These are phyloP conservation scores for Netelia inedita DNA, from an alignment of 2,888 invertebrate genomes.

Conservation along the genomic window DNA sequence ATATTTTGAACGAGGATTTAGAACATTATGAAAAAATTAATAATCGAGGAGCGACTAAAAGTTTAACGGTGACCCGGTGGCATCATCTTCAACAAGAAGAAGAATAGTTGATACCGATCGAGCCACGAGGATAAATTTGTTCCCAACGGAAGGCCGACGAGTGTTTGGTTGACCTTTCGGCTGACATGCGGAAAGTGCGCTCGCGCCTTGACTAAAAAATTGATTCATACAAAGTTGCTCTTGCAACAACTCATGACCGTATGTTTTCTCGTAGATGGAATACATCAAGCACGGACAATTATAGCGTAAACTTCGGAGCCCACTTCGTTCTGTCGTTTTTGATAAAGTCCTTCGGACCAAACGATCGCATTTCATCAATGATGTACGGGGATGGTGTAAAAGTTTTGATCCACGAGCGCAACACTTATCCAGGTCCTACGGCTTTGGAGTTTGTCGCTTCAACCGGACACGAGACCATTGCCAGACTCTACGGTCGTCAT, in stretches of 20 bases:
- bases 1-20: too few species aligned
- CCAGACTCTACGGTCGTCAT: conserved; percentile 69
- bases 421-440: conserved; percentile 78
- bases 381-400: conserved; percentile 75
- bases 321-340: conserved; percentile 74
- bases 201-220: too few species aligned
- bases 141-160: too few species aligned
- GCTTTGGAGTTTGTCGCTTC: conserved; percentile 73
- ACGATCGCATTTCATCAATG: conserved; percentile 72
- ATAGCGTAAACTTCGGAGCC: conserved; percentile 71
- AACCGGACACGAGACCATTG: conserved; percentile 72
- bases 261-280: conserved; percentile 56
- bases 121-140: too few species aligned
- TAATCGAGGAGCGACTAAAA: too few species aligned
- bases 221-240: neutral
- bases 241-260: neutral
- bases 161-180: too few species aligned
- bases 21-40: too few species aligned
- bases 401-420: conserved; percentile 80
- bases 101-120: too few species aligned
- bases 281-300: conserved; percentile 34
- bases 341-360: conserved; percentile 66
- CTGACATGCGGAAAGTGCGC: too few species aligned
- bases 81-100: too few species aligned
- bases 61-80: too few species aligned